Base-by-base conservation (phyloP, 2,888 invertebrate species). In the Amphipyra berbera region DNA sequence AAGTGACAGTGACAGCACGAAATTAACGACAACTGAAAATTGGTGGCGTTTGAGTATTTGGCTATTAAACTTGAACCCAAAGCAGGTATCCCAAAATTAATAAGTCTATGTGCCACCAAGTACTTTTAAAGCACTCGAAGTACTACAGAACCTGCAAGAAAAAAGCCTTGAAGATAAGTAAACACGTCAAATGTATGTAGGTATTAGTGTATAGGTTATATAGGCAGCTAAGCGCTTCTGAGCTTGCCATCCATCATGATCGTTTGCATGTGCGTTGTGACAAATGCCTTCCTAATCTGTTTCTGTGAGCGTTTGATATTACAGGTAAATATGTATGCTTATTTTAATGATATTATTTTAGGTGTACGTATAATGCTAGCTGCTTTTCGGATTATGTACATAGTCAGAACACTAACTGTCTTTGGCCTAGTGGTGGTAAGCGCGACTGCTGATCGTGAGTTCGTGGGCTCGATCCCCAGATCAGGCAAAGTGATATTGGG, bases 221-320 rank as follows among this genome's bases (percentile, higher is more conserved):
- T 45, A 75, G 50, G 54, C 57, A 58, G 38, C 50, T 75, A 75
- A 71, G 76, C 71, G 71, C 55, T 63, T 46, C 58, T 57, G 57
- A 71, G 76, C 65, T 55, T 45, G 53, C 61, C 57, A 91, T 91
- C 88, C 85, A 88, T 92, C 91, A 91, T 76, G 76, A 84, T 90
- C 88, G 81, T 72, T 56, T 75, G 83, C 91, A 91, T 84, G 78
- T 90, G 90, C 81, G 87, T 79, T 73, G 78, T 88, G 91, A 92
- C 90, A 88, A 91, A 92, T 90, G 90, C 83, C 73, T 84, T 81
- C 85, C 83, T 90, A 88, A 91, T 90, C 83, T 86, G 84, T 85
- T 82, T 68, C 76, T 74, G 73, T 61, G 63, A 52, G 61, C 54
- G 41, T 42, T 66, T 60, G 57, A 75, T 67, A 78, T 71, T 68